Evolutionary conservation across 2,888 invertebrate genomes (phyloP).

Genomic region (Meta bourneti): DNA sequence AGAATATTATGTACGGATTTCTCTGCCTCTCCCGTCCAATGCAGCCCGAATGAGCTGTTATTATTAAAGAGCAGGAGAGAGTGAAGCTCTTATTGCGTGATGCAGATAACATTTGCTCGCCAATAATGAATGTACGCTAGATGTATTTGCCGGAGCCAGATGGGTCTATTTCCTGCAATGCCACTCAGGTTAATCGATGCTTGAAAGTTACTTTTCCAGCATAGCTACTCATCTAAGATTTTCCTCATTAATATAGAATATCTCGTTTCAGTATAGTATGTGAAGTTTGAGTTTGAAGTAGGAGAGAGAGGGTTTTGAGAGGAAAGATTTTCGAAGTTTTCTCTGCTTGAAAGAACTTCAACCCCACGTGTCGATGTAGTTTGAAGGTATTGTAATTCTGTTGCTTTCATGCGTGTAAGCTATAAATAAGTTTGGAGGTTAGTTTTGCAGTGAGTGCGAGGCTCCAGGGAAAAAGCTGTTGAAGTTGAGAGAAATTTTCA

Average conservation of each 20-base stretch:
- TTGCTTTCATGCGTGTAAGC: too few relatives aligned
- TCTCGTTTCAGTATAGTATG: not conserved
- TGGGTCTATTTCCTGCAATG: slow-evolving; percentile 26
- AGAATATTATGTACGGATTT: slow-evolving; percentile 32
- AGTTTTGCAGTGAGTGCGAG: too few relatives aligned
- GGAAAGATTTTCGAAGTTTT: too few relatives aligned
- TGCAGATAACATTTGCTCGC: slow-evolving; percentile 44
- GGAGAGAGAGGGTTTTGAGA: too few relatives aligned
- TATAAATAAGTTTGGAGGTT: too few relatives aligned
- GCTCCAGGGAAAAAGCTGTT: too few relatives aligned
- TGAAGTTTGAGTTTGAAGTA: too few relatives aligned
- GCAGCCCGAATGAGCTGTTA: slow-evolving; percentile 44
- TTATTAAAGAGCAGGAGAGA: slow-evolving; percentile 58
- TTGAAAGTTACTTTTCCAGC: slow-evolving; percentile 1
- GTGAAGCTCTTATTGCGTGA: slow-evolving; percentile 40
- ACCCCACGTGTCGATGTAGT: too few relatives aligned
- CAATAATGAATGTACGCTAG: slow-evolving; percentile 27
- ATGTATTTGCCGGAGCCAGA: slow-evolving; percentile 2
- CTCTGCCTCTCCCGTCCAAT: not conserved
- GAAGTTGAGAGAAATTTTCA: too few relatives aligned
- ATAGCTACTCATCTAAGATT: not conserved
- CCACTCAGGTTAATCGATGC: not conserved
- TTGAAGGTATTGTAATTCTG: too few relatives aligned
- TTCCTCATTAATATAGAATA: not conserved
- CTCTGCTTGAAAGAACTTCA: too few relatives aligned